phyloP scores from a whole-genome alignment of 2,888 invertebrate species.

The Argyresthia albistria region DNA sequence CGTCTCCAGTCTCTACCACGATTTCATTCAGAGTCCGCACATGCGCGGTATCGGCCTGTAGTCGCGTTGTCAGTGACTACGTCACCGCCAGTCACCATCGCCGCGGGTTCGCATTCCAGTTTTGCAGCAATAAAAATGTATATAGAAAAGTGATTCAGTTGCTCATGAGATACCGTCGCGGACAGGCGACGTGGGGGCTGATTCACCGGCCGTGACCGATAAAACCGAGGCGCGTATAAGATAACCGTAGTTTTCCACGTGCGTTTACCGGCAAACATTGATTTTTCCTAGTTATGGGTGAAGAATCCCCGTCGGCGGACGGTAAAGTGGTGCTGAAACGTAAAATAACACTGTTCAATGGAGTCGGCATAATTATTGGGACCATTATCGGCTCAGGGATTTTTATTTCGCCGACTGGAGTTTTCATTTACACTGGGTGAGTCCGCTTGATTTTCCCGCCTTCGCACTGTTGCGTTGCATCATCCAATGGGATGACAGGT shows the following conservation, averaged over 20 bases:
- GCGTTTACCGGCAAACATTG: slow-evolving; percentile 16
- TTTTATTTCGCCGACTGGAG: slow-evolving; percentile 92
- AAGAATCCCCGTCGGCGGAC: slow-evolving; percentile 50
- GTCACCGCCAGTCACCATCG: slow-evolving; percentile 26
- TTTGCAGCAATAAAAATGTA: slow-evolving; percentile 52
- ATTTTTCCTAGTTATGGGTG: slow-evolving; percentile 55
- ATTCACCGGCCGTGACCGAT: neutral
- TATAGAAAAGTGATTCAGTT: slow-evolving; percentile 53
- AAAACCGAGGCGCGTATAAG: neutral
- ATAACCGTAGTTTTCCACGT: slow-evolving; percentile 30
- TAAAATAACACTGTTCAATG: slow-evolving; percentile 88
- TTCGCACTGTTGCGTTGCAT: slow-evolving; percentile 12
- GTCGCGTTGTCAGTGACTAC: slow-evolving; percentile 19
- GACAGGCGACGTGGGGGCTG: slow-evolving; percentile 2
- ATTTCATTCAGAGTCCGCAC: slow-evolving; percentile 18
- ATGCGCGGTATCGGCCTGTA: slow-evolving; percentile 31
- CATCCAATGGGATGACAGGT: slow-evolving; percentile 4
- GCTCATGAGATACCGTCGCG: slow-evolving; percentile 37
- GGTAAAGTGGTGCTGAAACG: slow-evolving; percentile 81
- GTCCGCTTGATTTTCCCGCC: slow-evolving; percentile 43
- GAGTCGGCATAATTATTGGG: slow-evolving; percentile 90
- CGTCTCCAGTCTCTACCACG: slow-evolving; percentile 20
- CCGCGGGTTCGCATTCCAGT: slow-evolving; percentile 37
- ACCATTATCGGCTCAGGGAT: slow-evolving; percentile 94
- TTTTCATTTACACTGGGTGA: slow-evolving; percentile 76